Evolutionary conservation across 1,140 invertebrate species (phyloP), one percentile per base, ranked within the genome.

Genomic region (Hermetia illucens): DNA sequence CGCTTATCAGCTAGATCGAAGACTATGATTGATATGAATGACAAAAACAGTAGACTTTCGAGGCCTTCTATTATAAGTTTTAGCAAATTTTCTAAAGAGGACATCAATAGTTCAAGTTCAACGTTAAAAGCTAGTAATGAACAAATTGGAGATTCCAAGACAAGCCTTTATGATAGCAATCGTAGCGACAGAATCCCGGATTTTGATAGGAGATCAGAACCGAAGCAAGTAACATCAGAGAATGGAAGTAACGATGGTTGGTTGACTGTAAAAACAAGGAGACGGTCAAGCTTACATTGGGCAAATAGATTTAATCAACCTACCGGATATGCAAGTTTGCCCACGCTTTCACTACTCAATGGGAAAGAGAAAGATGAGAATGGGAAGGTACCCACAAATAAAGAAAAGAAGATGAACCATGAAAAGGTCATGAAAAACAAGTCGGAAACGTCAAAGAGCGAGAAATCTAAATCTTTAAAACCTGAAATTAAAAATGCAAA

Each of bases 251-350:
- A 72, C 37, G 74, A 76, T 48, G 74, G 74, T 10, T 78, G 75
- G 74, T 53, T 75, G 13, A 77, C 73, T 2, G 74, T 77, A 2
- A 76, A 75, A 54, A 72, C 68, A 41, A 59, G 69, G 30, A 61
- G 73, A 16, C 44, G 70, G 21, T 66, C 61, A 8, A 69, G 69
- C 48, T 65, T 71, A 21, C 69, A 72, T 41, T 77, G 75, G 75
- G 62, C 71, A 4, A 74, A 73, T 46, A 62, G 74, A 45, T 77
- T 75, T 44, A 67, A 75, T 53, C 74, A 76, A 45, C 73, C 75
- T 13, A 76, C 73, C 2, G 73, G 72, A 1, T 77, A 74, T 30
- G 73, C 74, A 3, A 77, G 73, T 55, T 45, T 77, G 38, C 74
- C 75, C 3, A 74, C 74, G 0, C 50, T 78, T 34, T 58, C 65